A percentile compares a stretch with the other conserved stretches of the same genome.
phyloP scores from a whole-genome alignment of 35 echinoderm and acorn worm genomes.

The Holothuria glaberrima region DNA sequence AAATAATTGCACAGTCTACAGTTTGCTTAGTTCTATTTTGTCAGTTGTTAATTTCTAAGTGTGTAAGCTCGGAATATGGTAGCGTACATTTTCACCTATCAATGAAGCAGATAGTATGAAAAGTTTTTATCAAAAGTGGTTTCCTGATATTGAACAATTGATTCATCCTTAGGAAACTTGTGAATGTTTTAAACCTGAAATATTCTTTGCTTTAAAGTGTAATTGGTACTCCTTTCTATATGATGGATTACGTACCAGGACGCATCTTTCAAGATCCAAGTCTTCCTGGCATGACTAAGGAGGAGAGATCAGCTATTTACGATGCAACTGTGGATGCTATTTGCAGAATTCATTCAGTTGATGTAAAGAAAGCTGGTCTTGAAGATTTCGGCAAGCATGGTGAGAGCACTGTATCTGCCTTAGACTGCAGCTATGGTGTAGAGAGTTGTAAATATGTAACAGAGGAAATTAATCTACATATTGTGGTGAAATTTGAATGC shows the following conservation, averaged over 20 bases:
- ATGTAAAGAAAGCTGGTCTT: conserved; percentile 81
- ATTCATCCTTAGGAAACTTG: too few relatives aligned
- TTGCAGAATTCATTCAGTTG: conserved; percentile 76
- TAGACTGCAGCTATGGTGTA: not conserved
- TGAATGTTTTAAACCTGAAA: too few relatives aligned
- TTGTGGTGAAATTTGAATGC: too few relatives aligned
- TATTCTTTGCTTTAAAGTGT: conserved; percentile 49
- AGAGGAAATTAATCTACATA: not conserved
- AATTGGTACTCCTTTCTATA: conserved; percentile 92
- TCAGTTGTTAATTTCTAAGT: too few relatives aligned
- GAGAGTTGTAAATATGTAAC: not conserved
- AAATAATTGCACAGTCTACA: too few relatives aligned
- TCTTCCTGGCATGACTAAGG: conserved; percentile 68
- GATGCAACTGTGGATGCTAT: conserved; percentile 76
- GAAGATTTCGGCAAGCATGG: conserved; percentile 92
- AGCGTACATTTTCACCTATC: too few relatives aligned
- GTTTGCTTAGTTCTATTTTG: too few relatives aligned
- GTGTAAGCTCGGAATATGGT: too few relatives aligned
- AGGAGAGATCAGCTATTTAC: conserved; percentile 81
- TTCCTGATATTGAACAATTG: too few relatives aligned
- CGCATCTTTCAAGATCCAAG: conserved; percentile 84
- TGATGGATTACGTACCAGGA: conserved; percentile 91
- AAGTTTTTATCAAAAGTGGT: too few relatives aligned
- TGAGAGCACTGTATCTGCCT: not conserved
- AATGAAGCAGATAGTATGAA: too few relatives aligned